phyloP scores from a whole-genome alignment of 1,140 invertebrate species.

The Drosophila lacteicornis region DNA sequence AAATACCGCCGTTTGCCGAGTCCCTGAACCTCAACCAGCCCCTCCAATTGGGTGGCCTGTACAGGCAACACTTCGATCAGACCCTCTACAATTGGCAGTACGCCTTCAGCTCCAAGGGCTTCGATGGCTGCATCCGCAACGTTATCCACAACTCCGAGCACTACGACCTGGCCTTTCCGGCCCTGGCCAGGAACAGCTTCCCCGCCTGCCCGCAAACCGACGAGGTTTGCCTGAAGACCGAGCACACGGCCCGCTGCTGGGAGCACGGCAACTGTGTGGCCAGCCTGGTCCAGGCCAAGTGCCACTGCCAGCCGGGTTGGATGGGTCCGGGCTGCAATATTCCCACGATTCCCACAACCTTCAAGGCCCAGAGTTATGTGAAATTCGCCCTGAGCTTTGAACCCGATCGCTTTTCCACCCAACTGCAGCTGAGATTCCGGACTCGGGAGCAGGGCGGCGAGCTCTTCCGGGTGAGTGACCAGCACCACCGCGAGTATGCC shows the following conservation, averaged over 20 bases:
- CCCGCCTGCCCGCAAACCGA: conserved; percentile 88
- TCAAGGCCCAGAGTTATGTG: conserved; percentile 88
- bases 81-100: conserved; percentile 86
- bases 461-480: conserved; percentile 88
- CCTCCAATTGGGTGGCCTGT: conserved; percentile 88
- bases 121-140: conserved; percentile 90
- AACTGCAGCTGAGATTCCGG: conserved; percentile 89
- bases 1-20: conserved; percentile 89
- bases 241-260: conserved; percentile 85
- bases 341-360: conserved; percentile 87
- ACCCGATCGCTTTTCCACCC: conserved; percentile 87
- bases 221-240: conserved; percentile 86
- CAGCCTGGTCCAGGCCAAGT: conserved; percentile 87
- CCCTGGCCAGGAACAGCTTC: conserved; percentile 86
- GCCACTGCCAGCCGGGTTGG: conserved; percentile 89
- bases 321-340: conserved; percentile 87
- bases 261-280: conserved; percentile 89
- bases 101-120: conserved; percentile 86
- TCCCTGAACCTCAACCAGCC: conserved; percentile 89
- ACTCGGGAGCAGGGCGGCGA: conserved; percentile 89
- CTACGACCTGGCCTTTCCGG: conserved; percentile 87
- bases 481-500: conserved; percentile 89
- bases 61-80: conserved; percentile 86
- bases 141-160: conserved; percentile 89
- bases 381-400: conserved; percentile 89